These are phyloP conservation scores for Eonycteris spelaea DNA, from an alignment of 2,113 vertebrate genomes.

Conservation along the genomic window DNA sequence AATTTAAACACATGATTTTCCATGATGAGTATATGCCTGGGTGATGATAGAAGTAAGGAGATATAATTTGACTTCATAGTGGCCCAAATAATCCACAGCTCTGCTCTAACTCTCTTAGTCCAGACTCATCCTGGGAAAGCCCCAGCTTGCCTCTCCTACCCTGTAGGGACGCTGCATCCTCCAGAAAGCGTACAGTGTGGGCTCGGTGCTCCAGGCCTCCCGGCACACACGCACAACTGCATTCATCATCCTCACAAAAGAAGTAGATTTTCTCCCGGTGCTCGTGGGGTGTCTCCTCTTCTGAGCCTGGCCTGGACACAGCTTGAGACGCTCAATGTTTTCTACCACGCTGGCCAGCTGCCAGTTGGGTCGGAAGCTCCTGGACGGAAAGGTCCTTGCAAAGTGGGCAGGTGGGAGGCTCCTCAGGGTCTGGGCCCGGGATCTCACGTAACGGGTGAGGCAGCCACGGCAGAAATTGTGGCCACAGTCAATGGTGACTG, in stretches of 20 bases:
- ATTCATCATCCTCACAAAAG: slow-evolving; percentile 89
- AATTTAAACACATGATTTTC: background rate
- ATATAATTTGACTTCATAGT: background rate
- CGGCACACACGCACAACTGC: slow-evolving; percentile 87
- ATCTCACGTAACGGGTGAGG: slow-evolving; percentile 86
- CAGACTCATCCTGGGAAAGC: background rate
- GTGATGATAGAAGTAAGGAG: background rate
- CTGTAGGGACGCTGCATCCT: slow-evolving; percentile 84
- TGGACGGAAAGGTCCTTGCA: slow-evolving; percentile 55
- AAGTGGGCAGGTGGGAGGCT: slow-evolving; percentile 40
- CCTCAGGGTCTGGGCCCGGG: slow-evolving; percentile 64
- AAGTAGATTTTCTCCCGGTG: slow-evolving; percentile 87
- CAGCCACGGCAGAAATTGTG: slow-evolving; percentile 94
- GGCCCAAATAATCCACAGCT: background rate
- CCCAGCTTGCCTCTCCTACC: slow-evolving; percentile 76
- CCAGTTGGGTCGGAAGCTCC: slow-evolving; percentile 83
- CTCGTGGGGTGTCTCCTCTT: slow-evolving; percentile 9
- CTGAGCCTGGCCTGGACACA: rapidly evolving
- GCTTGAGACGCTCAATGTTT: slow-evolving; percentile 81
- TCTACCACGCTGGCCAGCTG: slow-evolving; percentile 87
- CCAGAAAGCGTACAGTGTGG: slow-evolving; percentile 85
- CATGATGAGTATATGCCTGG: background rate
- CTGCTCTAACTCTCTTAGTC: background rate
- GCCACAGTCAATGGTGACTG: slow-evolving; percentile 92
- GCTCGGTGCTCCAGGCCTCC: slow-evolving; percentile 79